Percentiles rank a stretch among this genome's conserved stretches.
Conservation (phyloP, 1,140 invertebrate species). For the Pemphigus obesinymphae region DNA sequence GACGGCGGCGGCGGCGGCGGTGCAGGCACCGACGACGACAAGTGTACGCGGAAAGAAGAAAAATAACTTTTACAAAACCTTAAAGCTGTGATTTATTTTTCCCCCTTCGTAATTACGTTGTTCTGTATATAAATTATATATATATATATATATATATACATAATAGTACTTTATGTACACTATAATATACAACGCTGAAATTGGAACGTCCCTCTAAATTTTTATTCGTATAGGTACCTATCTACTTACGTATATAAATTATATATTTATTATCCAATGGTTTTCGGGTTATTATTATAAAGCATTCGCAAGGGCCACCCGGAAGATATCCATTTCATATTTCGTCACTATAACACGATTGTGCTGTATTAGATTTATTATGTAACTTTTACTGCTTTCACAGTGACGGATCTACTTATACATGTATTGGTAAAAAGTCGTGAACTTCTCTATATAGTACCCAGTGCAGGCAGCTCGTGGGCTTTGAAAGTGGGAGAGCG, state of each 20-base stretch:
- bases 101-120: constrained; percentile 2
- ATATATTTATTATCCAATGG: neutral
- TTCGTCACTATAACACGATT: neutral
- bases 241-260: neutral
- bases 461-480: too few relatives aligned
- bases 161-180: too few relatives aligned
- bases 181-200: neutral
- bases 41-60: neutral
- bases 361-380: too few relatives aligned
- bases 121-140: too few relatives aligned
- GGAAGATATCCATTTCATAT: neutral
- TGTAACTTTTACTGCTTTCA: too few relatives aligned
- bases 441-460: too few relatives aligned
- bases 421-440: too few relatives aligned
- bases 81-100: constrained; percentile 23
- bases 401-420: too few relatives aligned
- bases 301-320: neutral
- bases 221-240: neutral
- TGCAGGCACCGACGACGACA: too few relatives aligned
- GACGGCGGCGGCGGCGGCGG: neutral
- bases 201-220: neutral
- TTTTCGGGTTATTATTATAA: neutral
- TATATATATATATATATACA: too few relatives aligned
- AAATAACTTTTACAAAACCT: neutral
- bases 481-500: too few relatives aligned